Percentiles rank a stretch among this genome's conserved stretches.
Conservation (phyloP, 2,113 vertebrate genomes). For the Poeciliopsis occidentalis region DNA sequence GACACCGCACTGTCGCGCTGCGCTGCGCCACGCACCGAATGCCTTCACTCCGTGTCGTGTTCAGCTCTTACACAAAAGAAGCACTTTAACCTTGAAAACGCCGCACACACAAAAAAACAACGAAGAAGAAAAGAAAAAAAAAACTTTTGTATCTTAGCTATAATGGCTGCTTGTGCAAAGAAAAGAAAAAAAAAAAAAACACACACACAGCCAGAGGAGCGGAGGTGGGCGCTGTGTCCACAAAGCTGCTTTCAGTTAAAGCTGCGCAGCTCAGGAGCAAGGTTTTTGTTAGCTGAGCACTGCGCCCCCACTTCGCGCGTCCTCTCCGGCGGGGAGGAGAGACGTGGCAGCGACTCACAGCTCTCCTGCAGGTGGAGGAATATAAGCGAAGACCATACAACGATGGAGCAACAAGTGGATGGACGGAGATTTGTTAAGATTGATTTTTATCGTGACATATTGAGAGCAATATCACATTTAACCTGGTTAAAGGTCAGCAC, state of each 20-base stretch:
- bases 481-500: not conserved
- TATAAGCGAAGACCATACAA: not conserved
- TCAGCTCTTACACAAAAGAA: not conserved
- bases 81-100: not conserved
- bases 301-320: conserved; percentile 63
- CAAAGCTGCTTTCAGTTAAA: conserved; percentile 28
- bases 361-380: conserved; percentile 71
- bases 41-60: conserved; percentile 42
- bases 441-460: conserved; percentile 8
- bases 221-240: conserved; percentile 23
- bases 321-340: conserved; percentile 40
- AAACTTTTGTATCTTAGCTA: conserved; percentile 36
- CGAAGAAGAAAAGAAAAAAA: too few species aligned
- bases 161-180: conserved; percentile 1
- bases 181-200: not conserved
- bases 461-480: not conserved
- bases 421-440: not conserved
- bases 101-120: not conserved
- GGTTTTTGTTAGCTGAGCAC: conserved; percentile 41
- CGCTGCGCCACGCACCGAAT: conserved; percentile 70
- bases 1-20: conserved; percentile 73
- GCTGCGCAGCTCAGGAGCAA: conserved; percentile 35
- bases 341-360: conserved; percentile 74
- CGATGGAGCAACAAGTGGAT: conserved; percentile 33
- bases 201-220: not conserved